These are phyloP conservation scores for Cataglyphis cursor DNA, from an alignment of 2,888 invertebrate species.

Conservation along the genomic window DNA sequence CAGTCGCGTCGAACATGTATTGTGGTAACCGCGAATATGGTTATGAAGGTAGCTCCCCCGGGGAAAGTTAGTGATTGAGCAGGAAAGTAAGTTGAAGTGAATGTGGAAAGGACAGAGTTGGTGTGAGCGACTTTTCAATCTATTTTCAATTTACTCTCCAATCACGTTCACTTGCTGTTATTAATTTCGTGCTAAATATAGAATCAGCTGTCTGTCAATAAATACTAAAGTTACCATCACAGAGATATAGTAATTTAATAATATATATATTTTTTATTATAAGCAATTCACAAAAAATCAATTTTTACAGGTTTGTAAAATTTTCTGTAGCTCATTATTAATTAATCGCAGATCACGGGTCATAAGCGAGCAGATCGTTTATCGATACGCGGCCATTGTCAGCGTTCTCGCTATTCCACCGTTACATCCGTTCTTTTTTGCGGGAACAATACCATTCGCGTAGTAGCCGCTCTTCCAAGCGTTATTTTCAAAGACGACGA, in stretches of 20 bases:
- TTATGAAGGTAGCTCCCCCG: slow-evolving; percentile 16
- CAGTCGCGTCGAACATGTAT: neutral
- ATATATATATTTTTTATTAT: neutral
- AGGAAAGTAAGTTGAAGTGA: slow-evolving; percentile 34
- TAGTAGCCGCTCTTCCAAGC: neutral
- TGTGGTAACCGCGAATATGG: slow-evolving; percentile 6
- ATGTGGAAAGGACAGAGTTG: slow-evolving; percentile 7
- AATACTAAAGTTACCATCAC: neutral
- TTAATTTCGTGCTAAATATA: neutral
- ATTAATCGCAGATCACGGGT: slow-evolving; percentile 10
- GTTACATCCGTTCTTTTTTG: slow-evolving; percentile 45
- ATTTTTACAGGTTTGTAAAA: neutral
- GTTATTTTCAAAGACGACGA: slow-evolving; percentile 13
- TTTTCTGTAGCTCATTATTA: neutral
- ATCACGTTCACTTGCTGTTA: slow-evolving; percentile 2
- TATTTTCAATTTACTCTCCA: slow-evolving; percentile 24
- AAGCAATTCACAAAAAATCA: neutral
- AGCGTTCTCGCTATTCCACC: slow-evolving; percentile 18
- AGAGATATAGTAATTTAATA: neutral
- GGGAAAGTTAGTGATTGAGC: slow-evolving; percentile 33
- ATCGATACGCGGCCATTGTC: slow-evolving; percentile 11
- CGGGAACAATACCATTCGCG: slow-evolving; percentile 40
- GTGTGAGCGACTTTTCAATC: slow-evolving; percentile 29
- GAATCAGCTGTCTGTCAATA: neutral
- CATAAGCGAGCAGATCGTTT: neutral